phyloP scores from a whole-genome alignment of 2,888 invertebrate genomes.

The Scaeva pyrastri region DNA sequence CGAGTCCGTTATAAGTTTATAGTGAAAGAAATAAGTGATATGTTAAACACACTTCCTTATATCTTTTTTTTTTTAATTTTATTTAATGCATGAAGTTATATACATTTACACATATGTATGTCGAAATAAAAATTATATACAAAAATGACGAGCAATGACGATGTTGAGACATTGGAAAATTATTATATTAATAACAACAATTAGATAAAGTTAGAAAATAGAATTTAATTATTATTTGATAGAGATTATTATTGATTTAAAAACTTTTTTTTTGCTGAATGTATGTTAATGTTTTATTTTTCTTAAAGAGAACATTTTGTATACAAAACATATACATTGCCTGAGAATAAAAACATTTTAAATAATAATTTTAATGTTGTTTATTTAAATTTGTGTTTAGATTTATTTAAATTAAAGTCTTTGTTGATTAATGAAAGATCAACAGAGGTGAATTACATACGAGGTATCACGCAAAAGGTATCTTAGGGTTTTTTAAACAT shows the following conservation, averaged over 20 bases:
- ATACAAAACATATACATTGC: slow-evolving; percentile 68
- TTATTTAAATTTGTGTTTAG: neutral
- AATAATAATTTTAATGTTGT: slow-evolving; percentile 19
- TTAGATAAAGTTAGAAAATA: slow-evolving; percentile 52
- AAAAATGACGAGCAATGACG: slow-evolving; percentile 57
- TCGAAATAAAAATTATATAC: slow-evolving; percentile 10
- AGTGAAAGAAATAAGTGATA: neutral
- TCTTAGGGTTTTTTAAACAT: too few relatives aligned
- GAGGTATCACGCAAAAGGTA: too few relatives aligned
- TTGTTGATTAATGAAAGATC: too few relatives aligned
- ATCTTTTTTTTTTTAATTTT: slow-evolving; percentile 17
- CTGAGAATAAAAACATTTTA: slow-evolving; percentile 65
- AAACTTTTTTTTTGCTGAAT: slow-evolving; percentile 32
- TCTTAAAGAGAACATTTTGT: slow-evolving; percentile 39
- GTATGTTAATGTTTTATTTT: slow-evolving; percentile 22
- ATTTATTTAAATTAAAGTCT: neutral
- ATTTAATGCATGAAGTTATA: slow-evolving; percentile 38
- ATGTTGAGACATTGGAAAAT: slow-evolving; percentile 63
- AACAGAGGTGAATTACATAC: too few relatives aligned
- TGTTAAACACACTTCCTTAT: slow-evolving; percentile 1
- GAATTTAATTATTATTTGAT: slow-evolving; percentile 20
- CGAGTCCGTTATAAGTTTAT: neutral
- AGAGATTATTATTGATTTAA: slow-evolving; percentile 58
- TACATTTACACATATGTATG: neutral
- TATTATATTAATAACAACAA: slow-evolving; percentile 73